Evolutionary conservation across 1,140 invertebrate species (phyloP).

Genomic region (Calliopsis andreniformis): DNA sequence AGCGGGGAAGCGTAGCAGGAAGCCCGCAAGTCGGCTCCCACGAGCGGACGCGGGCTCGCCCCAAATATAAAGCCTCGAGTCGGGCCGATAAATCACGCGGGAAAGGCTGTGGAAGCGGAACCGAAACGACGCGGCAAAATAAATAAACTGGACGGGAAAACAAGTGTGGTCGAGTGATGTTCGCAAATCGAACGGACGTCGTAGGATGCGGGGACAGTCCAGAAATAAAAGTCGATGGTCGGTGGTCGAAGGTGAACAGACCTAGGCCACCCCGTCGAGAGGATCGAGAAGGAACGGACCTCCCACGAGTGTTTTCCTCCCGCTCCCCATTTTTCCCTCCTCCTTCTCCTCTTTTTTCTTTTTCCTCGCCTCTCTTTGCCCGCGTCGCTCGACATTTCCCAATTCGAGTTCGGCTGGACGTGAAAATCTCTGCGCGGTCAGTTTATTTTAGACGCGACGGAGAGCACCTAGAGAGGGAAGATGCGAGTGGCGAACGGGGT

Average conservation of each 20-base stretch:
- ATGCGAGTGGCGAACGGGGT: constrained; percentile 38
- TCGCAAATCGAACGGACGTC: constrained; percentile 27
- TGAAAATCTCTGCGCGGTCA: constrained; percentile 70
- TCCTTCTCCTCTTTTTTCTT: constrained; percentile 40
- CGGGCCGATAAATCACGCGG: constrained; percentile 27
- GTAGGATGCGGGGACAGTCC: background rate
- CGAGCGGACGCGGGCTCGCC: background rate
- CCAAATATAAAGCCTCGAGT: constrained; percentile 1
- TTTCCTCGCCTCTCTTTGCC: constrained; percentile 5
- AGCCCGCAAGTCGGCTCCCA: too few relatives aligned
- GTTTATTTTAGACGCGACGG: constrained; percentile 68
- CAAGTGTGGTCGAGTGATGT: background rate
- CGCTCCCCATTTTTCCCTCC: too few relatives aligned
- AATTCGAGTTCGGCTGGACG: constrained; percentile 60
- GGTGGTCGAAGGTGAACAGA: constrained; percentile 46
- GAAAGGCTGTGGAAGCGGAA: background rate
- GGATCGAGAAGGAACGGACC: constrained; percentile 34
- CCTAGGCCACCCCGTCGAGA: constrained; percentile 28
- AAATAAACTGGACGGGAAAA: constrained; percentile 30
- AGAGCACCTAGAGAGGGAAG: constrained; percentile 44
- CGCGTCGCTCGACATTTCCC: constrained; percentile 51
- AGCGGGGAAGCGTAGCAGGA: background rate
- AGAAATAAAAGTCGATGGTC: constrained; percentile 42
- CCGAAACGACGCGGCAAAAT: constrained; percentile 13
- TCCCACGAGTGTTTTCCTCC: constrained; percentile 28